Percentiles rank a stretch among this genome's conserved stretches.
phyloP scores from a whole-genome alignment of 2,113 vertebrate genomes.

The Colossoma macropomum region DNA sequence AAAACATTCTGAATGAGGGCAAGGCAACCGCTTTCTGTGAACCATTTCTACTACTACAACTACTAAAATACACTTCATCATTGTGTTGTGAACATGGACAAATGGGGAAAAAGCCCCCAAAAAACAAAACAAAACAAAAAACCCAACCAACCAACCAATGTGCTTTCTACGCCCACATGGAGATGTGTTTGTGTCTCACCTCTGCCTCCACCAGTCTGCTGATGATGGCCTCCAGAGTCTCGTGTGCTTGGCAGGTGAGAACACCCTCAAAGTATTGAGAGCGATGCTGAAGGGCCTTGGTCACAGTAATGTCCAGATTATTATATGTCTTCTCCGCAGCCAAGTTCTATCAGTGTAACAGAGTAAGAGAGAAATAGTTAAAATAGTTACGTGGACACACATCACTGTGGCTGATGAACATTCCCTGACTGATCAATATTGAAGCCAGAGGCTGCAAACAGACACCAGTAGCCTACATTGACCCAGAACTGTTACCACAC shows the following conservation, averaged over 20 bases:
- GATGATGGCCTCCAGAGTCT: constrained; percentile 93
- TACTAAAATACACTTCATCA: no score
- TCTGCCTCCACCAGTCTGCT: constrained; percentile 95
- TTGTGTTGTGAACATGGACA: no score
- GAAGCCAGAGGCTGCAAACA: constrained; percentile 21
- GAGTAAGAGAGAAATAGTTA: neutral
- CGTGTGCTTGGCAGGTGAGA: constrained; percentile 89
- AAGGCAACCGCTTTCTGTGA: no score
- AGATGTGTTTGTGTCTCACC: constrained; percentile 70
- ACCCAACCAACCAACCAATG: no score
- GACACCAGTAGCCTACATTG: neutral
- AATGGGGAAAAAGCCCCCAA: no score
- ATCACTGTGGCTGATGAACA: neutral
- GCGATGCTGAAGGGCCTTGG: constrained; percentile 93
- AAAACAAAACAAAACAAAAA: no score
- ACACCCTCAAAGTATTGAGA: constrained; percentile 98
- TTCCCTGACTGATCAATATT: constrained; percentile 6
- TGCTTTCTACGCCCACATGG: neutral
- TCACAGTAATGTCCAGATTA: constrained; percentile 95
- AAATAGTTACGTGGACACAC: neutral
- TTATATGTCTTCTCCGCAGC: constrained; percentile 98
- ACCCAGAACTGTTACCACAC: neutral
- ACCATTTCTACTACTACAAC: no score
- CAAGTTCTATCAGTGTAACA: constrained; percentile 81
- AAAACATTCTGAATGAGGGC: no score